A percentile compares a stretch with the other conserved stretches of the same genome.
Evolutionary conservation across 2,797 vertebrate species (phyloP).

Genomic region (Aeoliscus strigatus): DNA sequence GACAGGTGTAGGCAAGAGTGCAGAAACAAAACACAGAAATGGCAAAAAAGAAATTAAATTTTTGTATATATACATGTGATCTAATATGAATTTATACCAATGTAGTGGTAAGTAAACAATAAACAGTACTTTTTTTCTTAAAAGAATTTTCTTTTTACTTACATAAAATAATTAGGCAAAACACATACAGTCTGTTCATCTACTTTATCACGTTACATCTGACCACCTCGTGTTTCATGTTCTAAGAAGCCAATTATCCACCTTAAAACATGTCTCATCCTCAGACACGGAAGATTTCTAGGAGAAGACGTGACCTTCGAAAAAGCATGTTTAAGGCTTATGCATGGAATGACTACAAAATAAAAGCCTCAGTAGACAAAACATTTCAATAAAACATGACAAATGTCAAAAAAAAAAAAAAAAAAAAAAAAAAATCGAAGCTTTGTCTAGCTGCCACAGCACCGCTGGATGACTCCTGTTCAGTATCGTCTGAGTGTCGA

Average conservation of each 20-base stretch:
- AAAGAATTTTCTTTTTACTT: constrained; percentile 75
- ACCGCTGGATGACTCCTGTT: constrained; percentile 89
- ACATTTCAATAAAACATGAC: constrained; percentile 96
- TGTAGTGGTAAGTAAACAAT: constrained; percentile 98
- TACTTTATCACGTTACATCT: constrained; percentile 75
- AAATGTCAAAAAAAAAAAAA: constrained; percentile 93
- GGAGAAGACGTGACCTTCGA: constrained; percentile 81
- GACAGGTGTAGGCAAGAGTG: constrained; percentile 81
- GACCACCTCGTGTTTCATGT: constrained; percentile 84
- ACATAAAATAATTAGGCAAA: constrained; percentile 80
- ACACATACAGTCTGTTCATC: constrained; percentile 75
- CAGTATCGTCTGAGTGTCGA: constrained; percentile 81
- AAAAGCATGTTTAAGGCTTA: constrained; percentile 95
- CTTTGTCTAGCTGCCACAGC: constrained; percentile 99
- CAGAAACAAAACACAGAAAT: constrained; percentile 60
- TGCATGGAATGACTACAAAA: constrained; percentile 99
- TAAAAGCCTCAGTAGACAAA: constrained; percentile 96
- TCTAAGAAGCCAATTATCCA: constrained; percentile 87
- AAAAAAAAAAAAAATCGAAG: no score
- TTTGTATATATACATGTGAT: constrained; percentile 86
- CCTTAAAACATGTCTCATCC: constrained; percentile 69
- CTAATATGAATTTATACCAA: constrained; percentile 99
- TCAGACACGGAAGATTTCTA: constrained; percentile 76
- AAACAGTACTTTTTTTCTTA: constrained; percentile 88
- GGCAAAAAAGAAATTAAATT: constrained; percentile 68